Conservation (phyloP, 2,888 invertebrate genomes). For the Dicranocentrus wangi region DNA sequence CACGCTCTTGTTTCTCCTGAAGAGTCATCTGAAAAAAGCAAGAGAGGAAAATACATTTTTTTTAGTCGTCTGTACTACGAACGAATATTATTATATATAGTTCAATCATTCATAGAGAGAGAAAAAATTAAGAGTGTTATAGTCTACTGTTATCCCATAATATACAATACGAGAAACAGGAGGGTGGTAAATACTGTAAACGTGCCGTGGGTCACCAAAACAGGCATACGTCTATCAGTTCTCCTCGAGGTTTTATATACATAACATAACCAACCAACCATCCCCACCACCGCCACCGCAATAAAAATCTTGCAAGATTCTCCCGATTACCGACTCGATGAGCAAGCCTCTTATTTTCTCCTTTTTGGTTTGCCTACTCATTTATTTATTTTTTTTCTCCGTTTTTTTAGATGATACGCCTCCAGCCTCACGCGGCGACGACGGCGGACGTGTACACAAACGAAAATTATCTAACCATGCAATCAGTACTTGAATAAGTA, state of each 20-base stretch:
- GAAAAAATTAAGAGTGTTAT: too few species aligned
- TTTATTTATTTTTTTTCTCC: not conserved
- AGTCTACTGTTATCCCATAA: too few species aligned
- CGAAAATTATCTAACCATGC: conserved; percentile 5
- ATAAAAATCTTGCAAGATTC: not conserved
- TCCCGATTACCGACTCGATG: not conserved
- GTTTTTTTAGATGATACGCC: not conserved
- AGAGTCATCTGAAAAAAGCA: conserved; percentile 60
- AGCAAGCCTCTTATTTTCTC: conserved; percentile 21
- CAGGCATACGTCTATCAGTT: too few species aligned
- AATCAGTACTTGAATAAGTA: conserved; percentile 15
- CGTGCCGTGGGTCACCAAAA: too few species aligned
- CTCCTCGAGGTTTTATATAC: too few species aligned
- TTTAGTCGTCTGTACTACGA: not conserved
- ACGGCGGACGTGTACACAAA: not conserved
- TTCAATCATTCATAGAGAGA: too few species aligned
- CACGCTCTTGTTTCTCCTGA: conserved; percentile 92
- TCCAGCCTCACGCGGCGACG: not conserved
- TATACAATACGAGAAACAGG: too few species aligned
- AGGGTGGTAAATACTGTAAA: too few species aligned
- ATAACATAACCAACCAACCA: too few species aligned
- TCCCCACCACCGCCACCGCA: too few species aligned
- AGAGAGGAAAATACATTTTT: not conserved
- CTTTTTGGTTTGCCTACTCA: not conserved
- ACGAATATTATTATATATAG: too few species aligned